phyloP scores from a whole-genome alignment of 1,140 invertebrate genomes.

The Ylistrum balloti region DNA sequence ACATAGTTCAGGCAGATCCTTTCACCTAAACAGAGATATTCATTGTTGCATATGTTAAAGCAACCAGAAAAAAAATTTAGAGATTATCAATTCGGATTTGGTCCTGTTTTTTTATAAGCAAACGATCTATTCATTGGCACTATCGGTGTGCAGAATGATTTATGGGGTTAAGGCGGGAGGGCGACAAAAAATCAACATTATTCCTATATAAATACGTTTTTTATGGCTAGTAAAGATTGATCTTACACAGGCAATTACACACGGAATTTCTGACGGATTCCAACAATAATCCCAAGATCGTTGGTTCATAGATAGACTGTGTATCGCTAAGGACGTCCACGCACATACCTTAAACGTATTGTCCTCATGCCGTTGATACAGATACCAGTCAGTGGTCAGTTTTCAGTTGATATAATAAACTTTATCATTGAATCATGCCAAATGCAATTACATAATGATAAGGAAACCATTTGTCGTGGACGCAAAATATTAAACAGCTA shows the following conservation, averaged over 20 bases:
- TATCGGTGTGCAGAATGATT: background rate
- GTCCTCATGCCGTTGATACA: background rate
- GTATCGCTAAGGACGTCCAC: background rate
- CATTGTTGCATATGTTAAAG: background rate
- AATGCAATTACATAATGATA: background rate
- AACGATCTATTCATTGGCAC: background rate
- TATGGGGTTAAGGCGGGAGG: slow-evolving; percentile 1
- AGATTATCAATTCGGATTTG: background rate
- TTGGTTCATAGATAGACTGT: background rate
- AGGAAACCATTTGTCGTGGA: background rate
- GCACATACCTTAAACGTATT: background rate
- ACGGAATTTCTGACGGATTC: background rate
- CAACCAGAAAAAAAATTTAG: background rate
- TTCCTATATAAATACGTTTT: background rate
- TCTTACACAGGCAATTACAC: slow-evolving; percentile 1
- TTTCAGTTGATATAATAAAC: background rate
- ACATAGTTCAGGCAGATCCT: background rate
- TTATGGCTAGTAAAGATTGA: slow-evolving; percentile 11
- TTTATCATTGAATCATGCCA: background rate
- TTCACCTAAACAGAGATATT: background rate
- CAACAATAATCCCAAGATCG: background rate
- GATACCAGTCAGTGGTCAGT: background rate
- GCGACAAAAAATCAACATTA: slow-evolving; percentile 28
- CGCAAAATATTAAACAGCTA: background rate
- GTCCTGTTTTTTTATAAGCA: background rate